phyloP scores from a whole-genome alignment of 2,797 vertebrate species.

The Urophycis tenuis region DNA sequence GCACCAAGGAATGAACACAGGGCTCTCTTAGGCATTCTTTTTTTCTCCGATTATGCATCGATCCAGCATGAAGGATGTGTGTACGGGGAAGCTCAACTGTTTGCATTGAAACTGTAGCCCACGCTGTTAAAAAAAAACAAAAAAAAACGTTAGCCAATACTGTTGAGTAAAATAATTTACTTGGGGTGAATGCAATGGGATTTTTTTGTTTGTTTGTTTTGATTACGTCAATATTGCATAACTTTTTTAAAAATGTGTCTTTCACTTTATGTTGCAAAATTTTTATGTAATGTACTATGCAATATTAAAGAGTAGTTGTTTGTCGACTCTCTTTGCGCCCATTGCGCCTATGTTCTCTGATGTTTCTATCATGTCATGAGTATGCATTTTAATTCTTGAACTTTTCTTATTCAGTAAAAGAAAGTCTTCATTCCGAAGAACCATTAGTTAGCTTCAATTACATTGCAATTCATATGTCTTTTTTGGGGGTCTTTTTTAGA shows the following conservation, averaged over 20 bases:
- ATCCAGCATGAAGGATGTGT: neutral
- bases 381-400: neutral
- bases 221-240: neutral
- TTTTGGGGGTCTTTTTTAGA: neutral
- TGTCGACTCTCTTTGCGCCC: slow-evolving; percentile 19
- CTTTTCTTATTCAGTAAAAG: no score
- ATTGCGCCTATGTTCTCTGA: neutral
- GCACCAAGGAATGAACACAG: neutral
- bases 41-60: neutral
- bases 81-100: neutral
- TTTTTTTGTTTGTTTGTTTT: neutral
- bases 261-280: no score
- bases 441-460: neutral
- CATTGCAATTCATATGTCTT: neutral
- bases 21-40: neutral
- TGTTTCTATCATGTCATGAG: slow-evolving; percentile 5
- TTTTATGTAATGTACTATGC: slow-evolving; percentile 12
- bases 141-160: no score
- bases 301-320: slow-evolving; percentile 12
- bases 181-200: slow-evolving; percentile 3
- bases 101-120: neutral
- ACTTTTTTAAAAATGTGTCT: neutral
- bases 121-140: neutral
- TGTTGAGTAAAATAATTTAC: neutral
- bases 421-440: neutral